Evolutionary conservation across 2,888 invertebrate species (phyloP).

Genomic region (Phortica okadai): DNA sequence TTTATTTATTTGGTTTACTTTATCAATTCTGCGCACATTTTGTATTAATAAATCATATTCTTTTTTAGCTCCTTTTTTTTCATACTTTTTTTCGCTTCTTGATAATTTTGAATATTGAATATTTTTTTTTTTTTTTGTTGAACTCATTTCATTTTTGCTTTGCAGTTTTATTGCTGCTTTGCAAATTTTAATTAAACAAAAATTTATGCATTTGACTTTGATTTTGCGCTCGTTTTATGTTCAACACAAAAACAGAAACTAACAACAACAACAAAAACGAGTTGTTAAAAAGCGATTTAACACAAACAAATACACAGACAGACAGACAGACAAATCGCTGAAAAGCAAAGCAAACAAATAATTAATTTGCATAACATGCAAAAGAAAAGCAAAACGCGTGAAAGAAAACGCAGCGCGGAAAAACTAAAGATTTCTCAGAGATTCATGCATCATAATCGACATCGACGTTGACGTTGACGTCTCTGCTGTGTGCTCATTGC

Average conservation of each 20-base stretch:
- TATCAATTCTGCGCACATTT: not conserved
- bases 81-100: not conserved
- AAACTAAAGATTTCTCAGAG: not conserved
- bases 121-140: not conserved
- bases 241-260: not conserved
- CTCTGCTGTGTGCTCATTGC: not conserved
- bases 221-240: constrained; percentile 18
- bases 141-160: not conserved
- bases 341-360: constrained; percentile 15
- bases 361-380: not conserved
- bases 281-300: not conserved
- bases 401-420: not conserved
- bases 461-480: not conserved
- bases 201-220: constrained; percentile 23
- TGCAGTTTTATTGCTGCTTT: not conserved
- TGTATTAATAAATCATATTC: not conserved
- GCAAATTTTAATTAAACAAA: not conserved
- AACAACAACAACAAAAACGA: not conserved
- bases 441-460: not conserved
- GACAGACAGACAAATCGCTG: not conserved
- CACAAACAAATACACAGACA: not conserved
- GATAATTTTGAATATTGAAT: not conserved
- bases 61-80: not conserved
- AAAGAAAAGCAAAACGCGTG: not conserved
- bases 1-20: constrained; percentile 2